Evolutionary conservation across 2,797 vertebrate species (phyloP).

Genomic region (Pangasius larnaudii): DNA sequence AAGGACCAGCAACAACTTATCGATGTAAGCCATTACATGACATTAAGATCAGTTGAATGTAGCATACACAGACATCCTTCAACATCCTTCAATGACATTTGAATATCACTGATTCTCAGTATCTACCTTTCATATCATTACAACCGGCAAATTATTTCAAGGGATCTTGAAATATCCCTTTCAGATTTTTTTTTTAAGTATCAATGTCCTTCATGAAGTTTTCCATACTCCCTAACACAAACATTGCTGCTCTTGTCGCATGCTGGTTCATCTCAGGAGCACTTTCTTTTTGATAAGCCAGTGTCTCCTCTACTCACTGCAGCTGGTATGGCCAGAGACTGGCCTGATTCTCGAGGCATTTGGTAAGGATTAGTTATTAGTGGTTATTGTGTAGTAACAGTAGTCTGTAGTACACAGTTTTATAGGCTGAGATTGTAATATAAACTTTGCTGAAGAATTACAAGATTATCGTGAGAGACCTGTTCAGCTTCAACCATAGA

Average conservation of each 20-base stretch:
- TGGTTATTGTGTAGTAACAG: constrained; percentile 28
- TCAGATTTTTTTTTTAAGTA: not conserved
- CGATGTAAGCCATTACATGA: constrained; percentile 77
- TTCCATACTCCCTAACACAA: constrained; percentile 34
- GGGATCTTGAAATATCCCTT: not conserved
- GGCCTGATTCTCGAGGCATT: constrained; percentile 84
- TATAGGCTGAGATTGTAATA: not conserved
- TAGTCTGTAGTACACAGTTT: not conserved
- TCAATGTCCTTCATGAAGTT: not conserved
- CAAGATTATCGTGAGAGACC: not conserved
- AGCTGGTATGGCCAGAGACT: constrained; percentile 93
- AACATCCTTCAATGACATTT: no score
- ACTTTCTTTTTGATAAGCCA: constrained; percentile 95
- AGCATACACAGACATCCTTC: not conserved
- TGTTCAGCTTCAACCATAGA: not conserved
- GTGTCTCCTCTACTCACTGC: constrained; percentile 90
- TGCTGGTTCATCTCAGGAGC: constrained; percentile 78
- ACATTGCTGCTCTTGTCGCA: constrained; percentile 65
- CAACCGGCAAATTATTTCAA: not conserved
- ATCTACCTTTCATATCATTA: not conserved
- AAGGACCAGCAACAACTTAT: constrained; percentile 91
- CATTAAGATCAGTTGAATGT: not conserved
- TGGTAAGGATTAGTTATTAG: constrained; percentile 51
- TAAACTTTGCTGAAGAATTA: not conserved
- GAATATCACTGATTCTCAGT: not conserved